Base-by-base conservation (phyloP, 2,888 invertebrate genomes). In the Drosophila bunnanda region DNA sequence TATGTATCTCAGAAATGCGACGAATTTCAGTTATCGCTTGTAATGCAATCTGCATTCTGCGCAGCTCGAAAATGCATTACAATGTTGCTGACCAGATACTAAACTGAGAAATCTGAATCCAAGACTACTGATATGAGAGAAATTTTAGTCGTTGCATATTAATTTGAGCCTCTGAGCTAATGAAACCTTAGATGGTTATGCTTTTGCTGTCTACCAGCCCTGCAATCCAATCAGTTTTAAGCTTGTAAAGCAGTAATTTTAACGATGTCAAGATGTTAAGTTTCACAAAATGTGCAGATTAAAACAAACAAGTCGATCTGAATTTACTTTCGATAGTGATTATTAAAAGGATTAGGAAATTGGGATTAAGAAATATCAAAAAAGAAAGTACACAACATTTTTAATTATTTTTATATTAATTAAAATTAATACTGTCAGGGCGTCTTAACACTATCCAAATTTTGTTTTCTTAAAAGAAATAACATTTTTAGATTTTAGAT, bases 31-130 rank as follows among this genome's bases (percentile, higher is more conserved):
- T 72, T 72, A 71, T 72, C 66, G 54, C 72, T 43, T 74, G 72
- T 72, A 66, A 74, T 66, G 65, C 57, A 74, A 72, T 74, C 74
- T 57, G 64, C 62, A 30, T 65, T 74, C 53, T 50, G 46, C 64
- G 64, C 73, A 73, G 56, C 56, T 53, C n/a, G 25, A 60, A 64
- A 56, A 25, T 48, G 57, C 53, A 46, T 28, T 38, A 52, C 39
- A 54, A 46, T 61, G 38, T 43, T 44, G 62, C 43, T 72, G 73
- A n/a, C 52, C 41, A 57, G 56, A 57, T 74, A 70, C 30, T 22
- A n/a, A 28, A 39, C 20, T 4, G 65, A 36, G 43, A 30, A 60
- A 20, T 38, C 13, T 30, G 22, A 67, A 43, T 53, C 8, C 17
- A 10, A 55, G 39, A 65, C 17, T 12, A 53, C 55, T 20, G 17